Conservation (phyloP, 1,140 invertebrate species). For the Meloidogyne floridensis region DNA sequence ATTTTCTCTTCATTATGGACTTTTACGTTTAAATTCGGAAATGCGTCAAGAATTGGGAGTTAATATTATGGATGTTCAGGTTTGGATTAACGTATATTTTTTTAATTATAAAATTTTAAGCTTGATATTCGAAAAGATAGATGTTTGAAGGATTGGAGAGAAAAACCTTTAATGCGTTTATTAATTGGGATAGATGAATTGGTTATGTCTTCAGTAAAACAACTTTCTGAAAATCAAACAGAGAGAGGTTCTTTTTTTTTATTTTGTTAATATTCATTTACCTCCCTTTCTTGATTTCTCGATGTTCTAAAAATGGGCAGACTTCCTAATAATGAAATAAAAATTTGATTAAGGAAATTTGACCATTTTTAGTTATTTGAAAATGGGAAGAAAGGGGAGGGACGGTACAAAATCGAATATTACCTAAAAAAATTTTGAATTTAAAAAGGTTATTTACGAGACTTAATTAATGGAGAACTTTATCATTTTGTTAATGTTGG, state of each 20-base stretch:
- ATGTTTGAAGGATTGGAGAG: conserved; percentile 47
- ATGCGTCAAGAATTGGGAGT: conserved; percentile 47
- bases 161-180: conserved; percentile 45
- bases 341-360: too few relatives aligned
- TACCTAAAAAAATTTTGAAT: conserved; percentile 72
- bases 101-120: conserved; percentile 23
- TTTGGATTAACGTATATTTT: conserved; percentile 23
- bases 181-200: conserved; percentile 41
- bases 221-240: conserved; percentile 85
- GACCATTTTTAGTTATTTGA: too few relatives aligned
- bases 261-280: not conserved
- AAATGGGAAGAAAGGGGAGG: too few relatives aligned
- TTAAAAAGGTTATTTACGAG: conserved; percentile 81
- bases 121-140: conserved; percentile 40
- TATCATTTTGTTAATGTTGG: conserved; percentile 96
- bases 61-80: conserved; percentile 40
- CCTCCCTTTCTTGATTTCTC: too few relatives aligned
- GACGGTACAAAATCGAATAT: conserved; percentile 50
- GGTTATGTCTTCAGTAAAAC: conserved; percentile 77
- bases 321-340: too few relatives aligned
- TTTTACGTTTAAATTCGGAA: conserved; percentile 82
- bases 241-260: conserved; percentile 22
- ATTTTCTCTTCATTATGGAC: conserved; percentile 94
- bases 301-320: too few relatives aligned
- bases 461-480: conserved; percentile 96